phyloP scores from a whole-genome alignment of 2,888 invertebrate genomes.

The Eristalis intricaria region DNA sequence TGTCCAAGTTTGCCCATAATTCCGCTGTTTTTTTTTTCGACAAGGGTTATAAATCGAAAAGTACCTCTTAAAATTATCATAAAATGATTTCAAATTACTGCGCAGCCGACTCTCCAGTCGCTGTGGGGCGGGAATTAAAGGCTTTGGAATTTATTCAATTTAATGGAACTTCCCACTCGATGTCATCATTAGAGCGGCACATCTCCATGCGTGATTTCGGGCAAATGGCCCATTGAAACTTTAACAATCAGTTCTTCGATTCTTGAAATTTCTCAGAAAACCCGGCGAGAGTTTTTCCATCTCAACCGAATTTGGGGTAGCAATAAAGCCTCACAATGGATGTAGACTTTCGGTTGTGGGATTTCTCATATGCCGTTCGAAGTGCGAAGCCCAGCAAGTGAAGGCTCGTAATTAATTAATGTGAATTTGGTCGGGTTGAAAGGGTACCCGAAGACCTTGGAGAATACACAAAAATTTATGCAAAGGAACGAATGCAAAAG shows the following conservation, averaged over 20 bases:
- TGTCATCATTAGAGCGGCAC: too few relatives aligned
- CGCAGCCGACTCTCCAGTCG: not conserved
- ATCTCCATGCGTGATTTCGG: too few relatives aligned
- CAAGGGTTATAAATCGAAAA: not conserved
- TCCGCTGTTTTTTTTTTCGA: not conserved
- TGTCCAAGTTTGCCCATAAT: too few relatives aligned
- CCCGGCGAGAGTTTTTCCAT: too few relatives aligned
- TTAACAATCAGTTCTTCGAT: not conserved
- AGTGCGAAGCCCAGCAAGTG: not conserved
- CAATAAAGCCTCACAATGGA: conserved; percentile 14
- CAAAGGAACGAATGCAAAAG: not conserved
- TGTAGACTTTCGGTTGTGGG: conserved; percentile 4
- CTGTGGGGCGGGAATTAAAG: too few relatives aligned
- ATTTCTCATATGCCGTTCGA: not conserved
- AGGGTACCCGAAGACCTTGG: not conserved
- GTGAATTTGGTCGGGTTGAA: conserved; percentile 8
- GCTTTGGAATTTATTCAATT: too few relatives aligned
- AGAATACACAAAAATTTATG: not conserved
- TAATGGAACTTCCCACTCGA: too few relatives aligned
- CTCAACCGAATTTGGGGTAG: not conserved
- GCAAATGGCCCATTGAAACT: not conserved
- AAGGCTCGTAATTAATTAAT: conserved; percentile 35
- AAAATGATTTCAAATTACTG: not conserved
- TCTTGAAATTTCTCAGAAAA: conserved; percentile 4
- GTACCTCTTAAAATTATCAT: not conserved